Conservation (phyloP, 2,797 vertebrate genomes). For the Gorsachius magnificus region DNA sequence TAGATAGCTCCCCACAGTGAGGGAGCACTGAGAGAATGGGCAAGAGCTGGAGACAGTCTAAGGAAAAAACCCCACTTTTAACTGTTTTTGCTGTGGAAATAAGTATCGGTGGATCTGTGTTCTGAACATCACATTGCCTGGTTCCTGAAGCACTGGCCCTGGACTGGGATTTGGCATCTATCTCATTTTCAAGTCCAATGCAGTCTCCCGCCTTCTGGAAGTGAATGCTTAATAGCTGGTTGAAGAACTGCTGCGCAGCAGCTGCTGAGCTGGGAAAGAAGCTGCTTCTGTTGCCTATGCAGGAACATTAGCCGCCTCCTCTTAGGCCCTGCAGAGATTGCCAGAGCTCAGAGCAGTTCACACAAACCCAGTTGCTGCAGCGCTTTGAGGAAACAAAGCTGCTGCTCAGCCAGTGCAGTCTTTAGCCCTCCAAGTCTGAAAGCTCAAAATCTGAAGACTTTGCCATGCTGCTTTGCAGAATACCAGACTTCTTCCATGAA, state of each 20-base stretch:
- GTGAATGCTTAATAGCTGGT: background rate
- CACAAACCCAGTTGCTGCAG: background rate
- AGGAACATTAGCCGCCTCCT: background rate
- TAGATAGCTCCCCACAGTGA: background rate
- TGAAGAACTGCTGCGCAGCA: background rate
- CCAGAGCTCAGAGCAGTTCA: background rate
- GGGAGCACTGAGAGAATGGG: background rate
- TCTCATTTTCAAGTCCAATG: background rate
- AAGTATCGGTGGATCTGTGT: background rate
- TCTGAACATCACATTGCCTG: background rate
- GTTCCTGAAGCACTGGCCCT: background rate
- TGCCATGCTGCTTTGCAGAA: constrained; percentile 8
- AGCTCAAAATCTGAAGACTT: background rate
- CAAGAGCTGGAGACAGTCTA: background rate
- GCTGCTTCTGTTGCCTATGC: background rate
- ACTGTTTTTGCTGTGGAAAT: background rate
- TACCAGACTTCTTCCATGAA: background rate
- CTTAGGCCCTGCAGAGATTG: background rate
- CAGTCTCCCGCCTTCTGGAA: background rate
- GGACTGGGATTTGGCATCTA: constrained; percentile 5
- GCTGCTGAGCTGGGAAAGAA: constrained; percentile 5
- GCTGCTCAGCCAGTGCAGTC: background rate
- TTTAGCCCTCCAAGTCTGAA: background rate
- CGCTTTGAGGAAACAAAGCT: background rate
- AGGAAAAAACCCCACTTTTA: background rate